These are phyloP conservation scores for Lithobates sylvaticus DNA, from an alignment of 2,797 vertebrate genomes.

Conservation along the genomic window DNA sequence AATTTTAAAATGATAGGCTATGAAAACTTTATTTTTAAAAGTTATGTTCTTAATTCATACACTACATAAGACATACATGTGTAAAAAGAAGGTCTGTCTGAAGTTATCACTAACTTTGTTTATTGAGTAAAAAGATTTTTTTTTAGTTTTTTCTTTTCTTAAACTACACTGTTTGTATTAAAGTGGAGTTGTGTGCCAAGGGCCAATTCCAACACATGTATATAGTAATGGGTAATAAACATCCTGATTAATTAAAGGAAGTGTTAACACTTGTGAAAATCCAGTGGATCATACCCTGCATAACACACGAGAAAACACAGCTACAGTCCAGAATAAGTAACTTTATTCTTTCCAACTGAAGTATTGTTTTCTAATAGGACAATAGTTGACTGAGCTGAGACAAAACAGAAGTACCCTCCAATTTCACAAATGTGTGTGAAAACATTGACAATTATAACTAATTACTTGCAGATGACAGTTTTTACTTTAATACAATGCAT, in stretches of 20 bases:
- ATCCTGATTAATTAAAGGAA: constrained; percentile 5
- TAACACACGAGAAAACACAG: neutral
- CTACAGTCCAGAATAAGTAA: neutral
- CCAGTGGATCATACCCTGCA: neutral
- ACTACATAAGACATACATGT: neutral
- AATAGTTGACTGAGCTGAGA: constrained; percentile 22
- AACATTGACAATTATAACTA: constrained; percentile 53
- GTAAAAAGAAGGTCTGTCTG: neutral
- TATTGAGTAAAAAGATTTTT: neutral
- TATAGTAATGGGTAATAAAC: neutral
- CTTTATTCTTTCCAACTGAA: neutral
- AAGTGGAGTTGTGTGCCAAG: neutral
- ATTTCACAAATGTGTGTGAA: constrained; percentile 45
- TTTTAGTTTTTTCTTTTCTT: neutral
- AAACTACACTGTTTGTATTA: neutral
- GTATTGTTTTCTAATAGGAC: constrained; percentile 23
- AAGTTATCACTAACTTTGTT: neutral
- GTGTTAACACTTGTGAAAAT: constrained; percentile 8
- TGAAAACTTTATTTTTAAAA: neutral
- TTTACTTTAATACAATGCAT: constrained; percentile 44
- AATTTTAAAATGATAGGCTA: neutral
- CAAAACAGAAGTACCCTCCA: constrained; percentile 46
- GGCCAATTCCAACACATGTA: neutral
- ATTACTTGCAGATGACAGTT: constrained; percentile 55
- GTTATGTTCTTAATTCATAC: neutral